Base-by-base conservation (phyloP, 2,113 vertebrate genomes). In the Coptodon bakossiorum region DNA sequence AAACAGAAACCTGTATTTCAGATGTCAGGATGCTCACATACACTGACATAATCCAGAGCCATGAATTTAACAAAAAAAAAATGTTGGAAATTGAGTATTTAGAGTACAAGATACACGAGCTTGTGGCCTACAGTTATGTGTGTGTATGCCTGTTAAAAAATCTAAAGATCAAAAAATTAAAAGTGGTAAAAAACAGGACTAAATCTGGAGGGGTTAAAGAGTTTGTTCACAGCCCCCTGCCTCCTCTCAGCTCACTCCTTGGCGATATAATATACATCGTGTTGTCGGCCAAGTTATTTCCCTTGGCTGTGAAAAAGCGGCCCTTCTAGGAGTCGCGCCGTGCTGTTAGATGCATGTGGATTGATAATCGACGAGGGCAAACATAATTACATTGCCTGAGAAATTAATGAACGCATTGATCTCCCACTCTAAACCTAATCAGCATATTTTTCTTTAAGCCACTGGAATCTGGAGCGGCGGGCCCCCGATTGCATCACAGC, bases 351-450 rank as follows among this genome's bases (percentile, higher is more conserved):
- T 45, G 88, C 86, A 79, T 87, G 90, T 87, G 86, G 88, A 93
- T 91, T 94, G 85, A 90, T 93, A 89, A 92, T 93, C 83, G 57
- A 89, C 84, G 22, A 38, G 54, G 82, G 83, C 83, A 85, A 92
- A 92, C 81, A 85, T 95, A 90, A 95, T 95, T 92, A 92, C 86
- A 91, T 79, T 11, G 82, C 86, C 83, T 83, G 14, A 52, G 86
- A 92, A 91, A 94, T 92, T 91, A 95, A 94, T 91, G 80, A 92
- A 90, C n/a, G 14, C 91, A 95, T 94, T 92, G 94, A 95, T 94
- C 82, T 48, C 54, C 91, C 90, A 76, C 86, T 89, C 86, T 45
- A 81, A 90, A 92, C 52, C 81, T 86, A 89, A 91, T 90, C 84
- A 86, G 86, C 83, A 90, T 88, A 88, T 92, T 94, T 93, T 83